phyloP scores from a whole-genome alignment of 2,113 vertebrate genomes.

The Sardina pilchardus region DNA sequence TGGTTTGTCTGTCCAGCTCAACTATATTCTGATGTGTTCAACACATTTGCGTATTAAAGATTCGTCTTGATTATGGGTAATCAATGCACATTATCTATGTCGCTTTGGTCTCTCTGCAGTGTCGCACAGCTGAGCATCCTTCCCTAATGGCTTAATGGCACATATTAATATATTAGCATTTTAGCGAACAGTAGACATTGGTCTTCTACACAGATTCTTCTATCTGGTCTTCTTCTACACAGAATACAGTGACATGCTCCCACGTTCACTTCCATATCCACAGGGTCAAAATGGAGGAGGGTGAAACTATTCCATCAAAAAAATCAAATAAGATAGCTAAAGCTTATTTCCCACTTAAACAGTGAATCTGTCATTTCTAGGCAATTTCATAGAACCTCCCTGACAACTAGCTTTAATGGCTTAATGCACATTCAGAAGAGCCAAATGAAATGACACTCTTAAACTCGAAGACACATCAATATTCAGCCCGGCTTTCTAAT shows the following conservation, averaged over 20 bases:
- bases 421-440: conserved; percentile 12
- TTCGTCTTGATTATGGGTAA: background rate
- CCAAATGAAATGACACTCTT: conserved; percentile 20
- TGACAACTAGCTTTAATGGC: background rate
- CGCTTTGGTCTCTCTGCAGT: no score
- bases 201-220: conserved; percentile 12
- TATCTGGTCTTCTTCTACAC: no score
- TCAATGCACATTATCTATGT: background rate
- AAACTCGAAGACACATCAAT: conserved; percentile 21
- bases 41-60: background rate
- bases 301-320: background rate
- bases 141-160: background rate
- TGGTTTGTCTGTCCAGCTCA: background rate
- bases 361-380: background rate
- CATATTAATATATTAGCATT: background rate
- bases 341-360: background rate
- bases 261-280: background rate
- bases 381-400: background rate
- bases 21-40: background rate
- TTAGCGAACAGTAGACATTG: conserved; percentile 22
- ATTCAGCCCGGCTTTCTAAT: conserved; percentile 41
- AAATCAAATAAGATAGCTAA: background rate
- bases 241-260: background rate
- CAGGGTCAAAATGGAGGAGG: background rate
- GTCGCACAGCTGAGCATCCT: background rate